Evolutionary conservation across 1,140 invertebrate genomes (phyloP).

Genomic region (Oncopodura yosiiana): DNA sequence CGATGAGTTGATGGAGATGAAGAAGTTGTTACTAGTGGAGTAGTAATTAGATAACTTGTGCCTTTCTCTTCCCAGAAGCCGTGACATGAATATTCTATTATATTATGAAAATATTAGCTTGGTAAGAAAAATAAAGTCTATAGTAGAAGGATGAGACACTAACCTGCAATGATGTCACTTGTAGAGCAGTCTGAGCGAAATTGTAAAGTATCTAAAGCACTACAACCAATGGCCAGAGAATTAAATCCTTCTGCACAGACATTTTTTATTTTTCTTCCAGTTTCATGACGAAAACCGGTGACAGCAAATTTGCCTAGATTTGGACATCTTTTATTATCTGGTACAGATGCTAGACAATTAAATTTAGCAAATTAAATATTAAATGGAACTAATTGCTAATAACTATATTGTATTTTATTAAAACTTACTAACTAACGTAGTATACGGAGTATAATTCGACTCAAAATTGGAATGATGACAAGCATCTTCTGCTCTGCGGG

Average conservation of each 20-base stretch:
- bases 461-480: too few species aligned
- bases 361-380: too few species aligned
- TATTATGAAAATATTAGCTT: conserved; percentile 11
- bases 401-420: too few species aligned
- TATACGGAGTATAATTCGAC: too few species aligned
- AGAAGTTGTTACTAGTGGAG: conserved; percentile 43
- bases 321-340: conserved; percentile 54
- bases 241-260: conserved; percentile 44
- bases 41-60: conserved; percentile 63
- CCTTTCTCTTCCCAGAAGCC: conserved; percentile 62
- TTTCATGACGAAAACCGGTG: conserved; percentile 44
- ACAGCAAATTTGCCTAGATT: conserved; percentile 58
- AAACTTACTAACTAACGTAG: too few species aligned
- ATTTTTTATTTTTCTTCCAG: conserved; percentile 30
- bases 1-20: conserved; percentile 40
- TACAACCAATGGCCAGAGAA: conserved; percentile 56
- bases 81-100: conserved; percentile 71
- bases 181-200: conserved; percentile 53
- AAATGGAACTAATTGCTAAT: too few species aligned
- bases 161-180: neutral
- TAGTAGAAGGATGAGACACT: neutral
- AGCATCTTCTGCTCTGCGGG: too few species aligned
- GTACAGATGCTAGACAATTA: conserved; percentile 54
- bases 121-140: neutral
- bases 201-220: conserved; percentile 55